Percentiles rank a stretch among this genome's conserved stretches.
Conservation (phyloP, 2,113 vertebrate genomes). For the Suricata suricatta region DNA sequence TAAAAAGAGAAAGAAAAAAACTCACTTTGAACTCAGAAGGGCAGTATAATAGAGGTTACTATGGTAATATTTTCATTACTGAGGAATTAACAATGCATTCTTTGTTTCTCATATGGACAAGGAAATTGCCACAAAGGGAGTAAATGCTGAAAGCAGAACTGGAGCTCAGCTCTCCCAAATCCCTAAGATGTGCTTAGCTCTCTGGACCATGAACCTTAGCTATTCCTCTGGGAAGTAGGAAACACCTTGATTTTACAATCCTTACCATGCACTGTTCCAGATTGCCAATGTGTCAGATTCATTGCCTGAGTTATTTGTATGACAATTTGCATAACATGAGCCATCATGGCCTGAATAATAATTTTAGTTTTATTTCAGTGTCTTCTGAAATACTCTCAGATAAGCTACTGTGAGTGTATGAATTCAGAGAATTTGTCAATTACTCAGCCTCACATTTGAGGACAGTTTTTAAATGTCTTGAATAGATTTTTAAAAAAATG, state of each 20-base stretch:
- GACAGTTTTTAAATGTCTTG: background rate
- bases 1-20: background rate
- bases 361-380: background rate
- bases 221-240: background rate
- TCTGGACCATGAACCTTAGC: background rate
- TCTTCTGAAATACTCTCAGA: constrained; percentile 35
- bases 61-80: constrained; percentile 39
- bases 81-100: constrained; percentile 37
- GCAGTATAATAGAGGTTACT: background rate
- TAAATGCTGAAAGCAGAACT: background rate
- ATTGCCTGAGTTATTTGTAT: constrained; percentile 50
- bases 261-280: constrained; percentile 27
- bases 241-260: constrained; percentile 60
- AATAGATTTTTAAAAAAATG: background rate
- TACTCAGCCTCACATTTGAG: background rate
- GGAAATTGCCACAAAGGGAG: constrained; percentile 41
- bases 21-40: constrained; percentile 41
- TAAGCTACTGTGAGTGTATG: background rate
- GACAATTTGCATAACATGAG: constrained; percentile 55
- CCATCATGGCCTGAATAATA: constrained; percentile 21
- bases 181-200: constrained; percentile 26
- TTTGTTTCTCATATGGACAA: background rate
- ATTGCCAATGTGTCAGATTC: constrained; percentile 2
- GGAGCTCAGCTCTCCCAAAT: background rate
- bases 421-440: constrained; percentile 49